Evolutionary conservation across 37 sponge, comb jelly and placozoan genomes (phyloP).

Genomic region (Petrosia ficiformis): DNA sequence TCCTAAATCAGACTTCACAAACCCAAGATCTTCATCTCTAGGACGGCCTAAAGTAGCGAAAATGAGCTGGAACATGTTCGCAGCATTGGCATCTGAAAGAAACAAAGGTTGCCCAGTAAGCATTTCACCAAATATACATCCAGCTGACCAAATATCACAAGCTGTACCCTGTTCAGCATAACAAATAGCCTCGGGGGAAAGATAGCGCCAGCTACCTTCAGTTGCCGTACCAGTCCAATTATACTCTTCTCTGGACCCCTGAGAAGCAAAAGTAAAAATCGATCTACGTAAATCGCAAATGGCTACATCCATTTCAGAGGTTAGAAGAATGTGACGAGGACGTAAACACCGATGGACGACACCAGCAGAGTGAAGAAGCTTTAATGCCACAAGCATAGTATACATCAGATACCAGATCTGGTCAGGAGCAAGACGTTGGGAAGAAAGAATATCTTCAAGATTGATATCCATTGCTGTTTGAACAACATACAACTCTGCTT

Average conservation of each 20-base stretch:
- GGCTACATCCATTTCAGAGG: neutral
- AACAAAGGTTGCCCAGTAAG: neutral
- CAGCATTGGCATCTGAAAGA: neutral
- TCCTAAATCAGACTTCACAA: neutral
- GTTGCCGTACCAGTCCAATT: neutral
- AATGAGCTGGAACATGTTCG: neutral
- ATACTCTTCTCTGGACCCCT: neutral
- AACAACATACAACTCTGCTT: neutral
- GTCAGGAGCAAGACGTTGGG: neutral
- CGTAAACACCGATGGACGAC: neutral
- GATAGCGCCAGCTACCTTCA: neutral
- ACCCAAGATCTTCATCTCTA: neutral
- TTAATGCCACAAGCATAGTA: neutral
- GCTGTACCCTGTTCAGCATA: neutral
- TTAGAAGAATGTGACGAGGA: neutral
- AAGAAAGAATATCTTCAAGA: neutral
- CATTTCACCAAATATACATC: neutral
- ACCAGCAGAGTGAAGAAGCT: neutral
- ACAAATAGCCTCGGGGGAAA: neutral
- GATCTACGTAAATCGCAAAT: neutral
- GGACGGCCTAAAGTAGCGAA: neutral
- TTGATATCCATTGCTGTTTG: neutral
- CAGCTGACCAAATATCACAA: constrained; percentile 1
- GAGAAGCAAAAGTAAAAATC: neutral
- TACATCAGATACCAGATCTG: neutral